Conservation (phyloP, 2,888 invertebrate species). For the Drosophila suboccidentalis region DNA sequence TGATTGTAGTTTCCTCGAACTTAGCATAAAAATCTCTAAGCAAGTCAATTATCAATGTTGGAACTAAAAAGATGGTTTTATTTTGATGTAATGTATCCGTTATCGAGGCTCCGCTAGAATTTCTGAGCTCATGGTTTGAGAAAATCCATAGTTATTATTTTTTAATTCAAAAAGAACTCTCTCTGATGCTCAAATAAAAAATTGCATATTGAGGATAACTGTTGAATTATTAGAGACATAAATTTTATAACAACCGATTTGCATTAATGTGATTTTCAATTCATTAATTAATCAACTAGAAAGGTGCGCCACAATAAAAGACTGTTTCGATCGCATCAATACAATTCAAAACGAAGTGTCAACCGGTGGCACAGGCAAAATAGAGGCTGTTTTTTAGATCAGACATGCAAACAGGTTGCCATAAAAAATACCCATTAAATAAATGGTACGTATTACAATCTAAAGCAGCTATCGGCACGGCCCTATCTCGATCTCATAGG, state of each 20-base stretch:
- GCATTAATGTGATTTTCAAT: conserved; percentile 46
- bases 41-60: too few species aligned
- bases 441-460: conserved; percentile 4
- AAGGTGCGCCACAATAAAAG: conserved; percentile 46
- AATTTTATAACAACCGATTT: conserved; percentile 39
- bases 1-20: neutral
- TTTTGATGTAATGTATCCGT: too few species aligned
- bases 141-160: too few species aligned
- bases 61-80: too few species aligned
- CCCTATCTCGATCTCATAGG: too few species aligned
- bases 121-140: too few species aligned
- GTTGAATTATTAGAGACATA: conserved; percentile 27
- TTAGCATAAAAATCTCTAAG: too few species aligned
- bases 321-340: conserved; percentile 41
- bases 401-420: conserved; percentile 26
- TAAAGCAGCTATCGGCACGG: too few species aligned
- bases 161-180: too few species aligned
- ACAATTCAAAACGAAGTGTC: conserved; percentile 26
- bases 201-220: conserved; percentile 1
- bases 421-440: conserved; percentile 3
- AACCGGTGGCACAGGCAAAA: conserved; percentile 19
- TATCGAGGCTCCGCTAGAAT: too few species aligned
- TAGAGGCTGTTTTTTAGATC: conserved; percentile 7
- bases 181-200: too few species aligned
- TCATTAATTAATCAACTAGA: conserved; percentile 44